Evolutionary conservation across 2,113 vertebrate species (phyloP).

Genomic region (Sander lucioperca): DNA sequence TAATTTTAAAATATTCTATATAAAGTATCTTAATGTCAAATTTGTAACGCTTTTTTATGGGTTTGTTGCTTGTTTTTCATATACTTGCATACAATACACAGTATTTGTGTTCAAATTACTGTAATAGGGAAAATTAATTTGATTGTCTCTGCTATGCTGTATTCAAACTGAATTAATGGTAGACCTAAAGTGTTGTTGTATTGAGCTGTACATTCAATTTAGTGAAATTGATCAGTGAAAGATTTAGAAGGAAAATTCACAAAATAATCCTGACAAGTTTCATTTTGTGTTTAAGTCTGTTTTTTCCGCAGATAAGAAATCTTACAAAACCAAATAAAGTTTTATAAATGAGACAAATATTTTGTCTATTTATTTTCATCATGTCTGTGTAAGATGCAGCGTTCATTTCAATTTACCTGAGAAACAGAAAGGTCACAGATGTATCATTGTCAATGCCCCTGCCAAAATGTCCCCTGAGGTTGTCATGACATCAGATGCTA

Average conservation of each 20-base stretch:
- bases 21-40: background rate
- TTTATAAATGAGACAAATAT: conserved; percentile 27
- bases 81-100: background rate
- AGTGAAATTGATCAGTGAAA: conserved; percentile 5
- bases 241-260: conserved; percentile 27
- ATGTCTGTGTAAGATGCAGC: conserved; percentile 13
- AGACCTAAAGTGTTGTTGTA: conserved; percentile 20
- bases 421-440: conserved; percentile 76
- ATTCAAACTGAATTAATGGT: conserved; percentile 14
- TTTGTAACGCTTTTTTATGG: background rate
- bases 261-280: conserved; percentile 34
- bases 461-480: conserved; percentile 52
- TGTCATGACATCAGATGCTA: conserved; percentile 59
- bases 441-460: conserved; percentile 61
- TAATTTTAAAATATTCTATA: background rate
- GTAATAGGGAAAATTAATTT: background rate
- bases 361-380: conserved; percentile 49
- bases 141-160: background rate
- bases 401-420: conserved; percentile 66
- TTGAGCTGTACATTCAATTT: conserved; percentile 23
- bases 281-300: background rate
- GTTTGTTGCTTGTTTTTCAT: background rate
- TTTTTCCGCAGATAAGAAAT: conserved; percentile 10
- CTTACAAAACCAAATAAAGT: conserved; percentile 48
- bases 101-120: background rate